Conservation (phyloP, 2,888 invertebrate species). For the Spisula solida region DNA sequence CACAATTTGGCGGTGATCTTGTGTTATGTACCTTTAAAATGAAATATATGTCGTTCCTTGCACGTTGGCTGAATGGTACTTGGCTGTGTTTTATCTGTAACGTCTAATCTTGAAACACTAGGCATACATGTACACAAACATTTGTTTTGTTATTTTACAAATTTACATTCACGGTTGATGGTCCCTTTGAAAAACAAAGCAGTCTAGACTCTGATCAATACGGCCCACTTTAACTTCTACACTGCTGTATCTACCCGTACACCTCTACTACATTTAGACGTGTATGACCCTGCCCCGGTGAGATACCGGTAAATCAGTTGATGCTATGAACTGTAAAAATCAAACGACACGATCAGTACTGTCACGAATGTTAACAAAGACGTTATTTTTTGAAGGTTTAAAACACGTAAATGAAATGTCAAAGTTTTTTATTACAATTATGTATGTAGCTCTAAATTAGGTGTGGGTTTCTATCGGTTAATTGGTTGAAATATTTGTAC, state of each 20-base stretch:
- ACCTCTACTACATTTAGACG: neutral
- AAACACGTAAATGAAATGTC: constrained; percentile 5
- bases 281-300: neutral
- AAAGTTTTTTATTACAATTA: neutral
- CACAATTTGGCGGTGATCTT: no score
- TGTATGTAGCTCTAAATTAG: neutral
- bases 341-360: constrained; percentile 21
- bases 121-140: constrained; percentile 20
- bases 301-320: neutral
- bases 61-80: neutral
- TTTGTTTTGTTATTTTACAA: constrained; percentile 35
- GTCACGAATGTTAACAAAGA: constrained; percentile 21
- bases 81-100: neutral
- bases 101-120: neutral
- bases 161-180: constrained; percentile 20
- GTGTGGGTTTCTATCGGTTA: neutral
- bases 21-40: neutral
- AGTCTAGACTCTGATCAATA: constrained; percentile 35
- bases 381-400: constrained; percentile 5
- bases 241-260: neutral
- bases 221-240: neutral
- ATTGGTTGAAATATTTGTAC: neutral
- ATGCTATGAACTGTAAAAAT: constrained; percentile 33
- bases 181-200: constrained; percentile 34
- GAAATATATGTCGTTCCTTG: no score